Percentiles rank a stretch among this genome's conserved stretches.
Conservation (phyloP, 2,113 vertebrate genomes). For the Cyprinodon variegatus region DNA sequence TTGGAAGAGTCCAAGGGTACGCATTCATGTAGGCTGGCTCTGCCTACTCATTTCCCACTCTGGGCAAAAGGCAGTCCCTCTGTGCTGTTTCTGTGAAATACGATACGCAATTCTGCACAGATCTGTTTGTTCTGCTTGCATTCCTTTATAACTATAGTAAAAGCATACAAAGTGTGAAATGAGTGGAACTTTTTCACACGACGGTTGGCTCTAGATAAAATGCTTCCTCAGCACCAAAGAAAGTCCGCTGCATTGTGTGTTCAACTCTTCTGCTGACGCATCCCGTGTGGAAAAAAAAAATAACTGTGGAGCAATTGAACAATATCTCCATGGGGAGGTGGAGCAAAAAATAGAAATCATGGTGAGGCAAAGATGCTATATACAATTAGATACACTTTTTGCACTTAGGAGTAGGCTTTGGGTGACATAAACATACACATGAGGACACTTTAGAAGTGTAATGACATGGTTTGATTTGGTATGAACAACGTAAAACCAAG, state of each 20-base stretch:
- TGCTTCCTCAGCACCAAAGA: conserved; percentile 60
- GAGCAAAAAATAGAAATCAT: conserved; percentile 35
- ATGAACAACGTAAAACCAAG: background rate
- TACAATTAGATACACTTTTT: conserved; percentile 25
- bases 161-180: conserved; percentile 6
- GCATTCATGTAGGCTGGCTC: conserved; percentile 28
- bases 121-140: background rate
- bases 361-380: conserved; percentile 11
- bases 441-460: background rate
- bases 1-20: conserved; percentile 45
- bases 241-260: conserved; percentile 36
- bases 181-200: conserved; percentile 14
- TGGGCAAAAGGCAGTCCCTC: conserved; percentile 17
- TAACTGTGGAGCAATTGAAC: conserved; percentile 47
- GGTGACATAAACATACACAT: background rate
- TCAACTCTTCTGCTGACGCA: conserved; percentile 53
- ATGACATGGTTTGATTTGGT: background rate
- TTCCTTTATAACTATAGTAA: conserved; percentile 16
- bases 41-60: conserved; percentile 30
- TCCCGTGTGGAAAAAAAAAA: conserved; percentile 44
- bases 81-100: background rate
- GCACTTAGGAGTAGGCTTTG: conserved; percentile 24
- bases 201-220: conserved; percentile 38
- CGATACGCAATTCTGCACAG: background rate
- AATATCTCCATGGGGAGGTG: conserved; percentile 34